phyloP scores from a whole-genome alignment of 2,888 invertebrate species.

The Acanthococcus lagerstroemiae region DNA sequence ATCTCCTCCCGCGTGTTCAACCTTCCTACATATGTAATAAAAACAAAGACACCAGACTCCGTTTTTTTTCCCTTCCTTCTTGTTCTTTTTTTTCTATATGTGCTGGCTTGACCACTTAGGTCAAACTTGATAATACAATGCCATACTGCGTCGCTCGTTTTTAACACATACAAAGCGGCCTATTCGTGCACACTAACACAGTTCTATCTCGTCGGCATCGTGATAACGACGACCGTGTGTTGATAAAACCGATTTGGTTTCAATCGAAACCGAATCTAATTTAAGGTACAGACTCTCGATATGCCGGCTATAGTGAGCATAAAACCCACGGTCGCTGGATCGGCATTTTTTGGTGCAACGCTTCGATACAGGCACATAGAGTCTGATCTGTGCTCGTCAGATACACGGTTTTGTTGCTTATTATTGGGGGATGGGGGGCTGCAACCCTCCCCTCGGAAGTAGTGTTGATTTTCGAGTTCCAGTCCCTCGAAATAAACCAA shows the following conservation, averaged over 20 bases:
- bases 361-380: no score
- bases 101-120: slow-evolving; percentile 1
- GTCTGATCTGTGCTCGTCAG: no score
- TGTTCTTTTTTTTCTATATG: not conserved
- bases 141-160: not conserved
- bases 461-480: no score
- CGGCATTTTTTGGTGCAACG: not conserved
- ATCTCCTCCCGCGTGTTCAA: slow-evolving; percentile 1
- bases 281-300: no score
- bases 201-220: not conserved
- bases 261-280: no score
- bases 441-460: no score
- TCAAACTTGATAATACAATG: slow-evolving; percentile 2
- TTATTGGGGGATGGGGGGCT: no score
- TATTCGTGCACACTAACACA: not conserved
- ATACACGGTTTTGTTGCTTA: no score
- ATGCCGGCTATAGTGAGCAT: not conserved
- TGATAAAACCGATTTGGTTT: no score
- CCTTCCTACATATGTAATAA: slow-evolving; percentile 10
- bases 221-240: no score
- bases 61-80: not conserved
- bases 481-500: no score
- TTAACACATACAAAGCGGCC: not conserved
- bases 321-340: not conserved
- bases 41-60: slow-evolving; percentile 17